A percentile compares a stretch with the other conserved stretches of the same genome.
These are phyloP conservation scores for Parazoanthus atlanticus DNA, from an alignment of 92 coral and sea anemone species.

Conservation along the genomic window DNA sequence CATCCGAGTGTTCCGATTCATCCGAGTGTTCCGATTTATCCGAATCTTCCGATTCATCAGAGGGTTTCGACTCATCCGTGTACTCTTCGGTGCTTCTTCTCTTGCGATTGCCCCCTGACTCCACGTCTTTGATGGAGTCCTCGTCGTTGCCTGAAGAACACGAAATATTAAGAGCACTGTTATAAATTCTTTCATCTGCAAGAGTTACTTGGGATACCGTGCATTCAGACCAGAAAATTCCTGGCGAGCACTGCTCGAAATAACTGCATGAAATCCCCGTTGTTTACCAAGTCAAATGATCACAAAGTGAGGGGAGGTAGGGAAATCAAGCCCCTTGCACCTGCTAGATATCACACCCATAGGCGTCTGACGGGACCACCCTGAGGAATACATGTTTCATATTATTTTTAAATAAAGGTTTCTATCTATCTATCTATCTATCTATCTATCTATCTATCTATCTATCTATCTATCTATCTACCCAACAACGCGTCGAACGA, in stretches of 20 bases:
- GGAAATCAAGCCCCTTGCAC: not conserved
- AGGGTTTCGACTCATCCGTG: not conserved
- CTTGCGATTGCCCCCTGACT: not conserved
- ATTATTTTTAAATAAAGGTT: no score
- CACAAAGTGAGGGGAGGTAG: not conserved
- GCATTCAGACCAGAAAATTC: no score
- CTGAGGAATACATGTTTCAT: no score
- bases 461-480: no score
- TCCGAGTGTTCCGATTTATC: not conserved
- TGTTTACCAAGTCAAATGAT: no score
- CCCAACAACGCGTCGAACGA: no score
- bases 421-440: no score
- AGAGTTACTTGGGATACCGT: no score
- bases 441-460: no score
- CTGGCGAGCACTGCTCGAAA: not conserved
- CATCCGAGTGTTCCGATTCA: not conserved
- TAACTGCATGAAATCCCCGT: not conserved
- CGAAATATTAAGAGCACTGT: not conserved
- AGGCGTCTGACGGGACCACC: no score
- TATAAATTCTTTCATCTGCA: not conserved
- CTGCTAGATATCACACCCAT: no score
- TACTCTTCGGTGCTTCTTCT: not conserved
- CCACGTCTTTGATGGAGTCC: not conserved
- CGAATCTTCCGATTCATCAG: conserved; percentile 18
- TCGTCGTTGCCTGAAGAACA: not conserved